Percentiles rank a stretch among this genome's conserved stretches.
These are phyloP conservation scores for Volucella bombylans DNA, from an alignment of 2,888 invertebrate genomes.

Conservation along the genomic window DNA sequence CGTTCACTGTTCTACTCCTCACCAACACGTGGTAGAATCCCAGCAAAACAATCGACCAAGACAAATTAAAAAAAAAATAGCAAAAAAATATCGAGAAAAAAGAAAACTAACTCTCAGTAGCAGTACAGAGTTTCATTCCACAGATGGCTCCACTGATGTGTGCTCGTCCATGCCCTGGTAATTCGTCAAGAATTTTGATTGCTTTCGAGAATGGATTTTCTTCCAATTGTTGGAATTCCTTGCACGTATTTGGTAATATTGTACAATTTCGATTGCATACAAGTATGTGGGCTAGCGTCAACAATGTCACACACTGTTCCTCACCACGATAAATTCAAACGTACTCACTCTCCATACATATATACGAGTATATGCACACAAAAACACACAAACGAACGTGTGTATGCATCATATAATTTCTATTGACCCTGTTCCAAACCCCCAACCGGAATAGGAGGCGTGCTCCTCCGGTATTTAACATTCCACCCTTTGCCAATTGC, in stretches of 20 bases:
- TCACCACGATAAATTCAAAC: slow-evolving; percentile 56
- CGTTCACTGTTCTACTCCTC: not conserved
- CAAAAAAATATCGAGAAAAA: not conserved
- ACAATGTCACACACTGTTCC: slow-evolving; percentile 61
- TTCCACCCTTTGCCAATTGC: slow-evolving; percentile 34
- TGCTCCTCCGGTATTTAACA: slow-evolving; percentile 36
- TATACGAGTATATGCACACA: not conserved
- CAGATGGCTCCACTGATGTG: slow-evolving; percentile 55
- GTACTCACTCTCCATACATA: not conserved
- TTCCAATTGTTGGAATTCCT: slow-evolving; percentile 63
- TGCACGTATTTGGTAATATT: slow-evolving; percentile 72
- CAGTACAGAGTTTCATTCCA: slow-evolving; percentile 36
- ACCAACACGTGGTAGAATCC: slow-evolving; percentile 22
- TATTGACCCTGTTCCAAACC: slow-evolving; percentile 38
- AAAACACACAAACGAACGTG: slow-evolving; percentile 19
- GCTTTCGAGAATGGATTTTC: slow-evolving; percentile 59
- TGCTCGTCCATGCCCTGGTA: slow-evolving; percentile 59
- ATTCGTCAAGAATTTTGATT: slow-evolving; percentile 74
- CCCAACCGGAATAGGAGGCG: slow-evolving; percentile 5
- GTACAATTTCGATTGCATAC: slow-evolving; percentile 70
- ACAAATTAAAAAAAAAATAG: slow-evolving; percentile 34
- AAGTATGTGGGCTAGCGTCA: slow-evolving; percentile 60
- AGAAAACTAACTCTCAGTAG: slow-evolving; percentile 19
- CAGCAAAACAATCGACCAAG: slow-evolving; percentile 34
- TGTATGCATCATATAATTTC: slow-evolving; percentile 47